A percentile compares a stretch with the other conserved stretches of the same genome.
phyloP scores from a whole-genome alignment of 2,888 invertebrate genomes.

The Toxonevra muliebris region DNA sequence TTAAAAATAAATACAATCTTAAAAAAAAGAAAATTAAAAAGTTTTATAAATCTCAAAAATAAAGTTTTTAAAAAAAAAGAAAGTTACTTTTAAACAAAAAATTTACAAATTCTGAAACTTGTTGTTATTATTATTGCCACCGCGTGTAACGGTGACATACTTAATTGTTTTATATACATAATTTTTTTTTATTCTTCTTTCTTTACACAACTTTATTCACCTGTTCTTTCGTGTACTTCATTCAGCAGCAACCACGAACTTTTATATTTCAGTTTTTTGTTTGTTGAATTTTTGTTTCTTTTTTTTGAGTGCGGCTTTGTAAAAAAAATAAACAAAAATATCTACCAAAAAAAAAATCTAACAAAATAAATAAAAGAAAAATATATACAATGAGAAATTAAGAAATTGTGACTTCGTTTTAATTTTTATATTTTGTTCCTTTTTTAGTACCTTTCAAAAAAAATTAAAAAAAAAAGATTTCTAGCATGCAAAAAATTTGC shows the following conservation, averaged over 20 bases:
- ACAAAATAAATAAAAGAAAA: not conserved
- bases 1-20: not conserved
- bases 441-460: not conserved
- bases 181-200: conserved; percentile 21
- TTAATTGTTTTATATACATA: conserved; percentile 31
- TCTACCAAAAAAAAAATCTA: not conserved
- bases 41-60: conserved; percentile 7
- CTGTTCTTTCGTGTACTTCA: conserved; percentile 31
- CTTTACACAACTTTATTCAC: conserved; percentile 35
- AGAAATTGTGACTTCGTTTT: too few species aligned
- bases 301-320: not conserved
- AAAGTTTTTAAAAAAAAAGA: conserved; percentile 11
- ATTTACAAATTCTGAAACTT: conserved; percentile 6
- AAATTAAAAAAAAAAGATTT: not conserved
- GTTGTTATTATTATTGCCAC: conserved; percentile 38
- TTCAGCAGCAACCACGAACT: too few species aligned
- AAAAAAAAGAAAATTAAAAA: conserved; percentile 22
- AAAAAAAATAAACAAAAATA: not conserved
- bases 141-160: conserved; percentile 49
- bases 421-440: too few species aligned
- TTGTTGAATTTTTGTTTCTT: not conserved
- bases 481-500: too few species aligned
- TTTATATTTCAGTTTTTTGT: not conserved
- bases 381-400: not conserved
- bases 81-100: conserved; percentile 8